A percentile compares a stretch with the other conserved stretches of the same genome.
phyloP scores from a whole-genome alignment of 2,888 invertebrate genomes.

The Lingula anatina region DNA sequence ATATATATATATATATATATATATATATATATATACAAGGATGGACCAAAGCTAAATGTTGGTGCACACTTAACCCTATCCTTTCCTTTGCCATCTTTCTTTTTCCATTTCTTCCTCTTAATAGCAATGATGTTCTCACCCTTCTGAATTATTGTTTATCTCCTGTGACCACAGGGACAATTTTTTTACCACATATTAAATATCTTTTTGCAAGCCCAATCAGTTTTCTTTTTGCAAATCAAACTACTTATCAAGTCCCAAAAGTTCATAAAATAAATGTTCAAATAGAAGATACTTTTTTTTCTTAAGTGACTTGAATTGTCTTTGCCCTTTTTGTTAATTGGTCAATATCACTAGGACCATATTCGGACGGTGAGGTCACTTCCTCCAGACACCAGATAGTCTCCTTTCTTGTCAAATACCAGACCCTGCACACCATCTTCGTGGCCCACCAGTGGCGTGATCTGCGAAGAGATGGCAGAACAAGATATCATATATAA shows the following conservation, averaged over 20 bases:
- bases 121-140: too few species aligned
- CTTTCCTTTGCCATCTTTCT: too few species aligned
- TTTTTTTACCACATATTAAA: too few species aligned
- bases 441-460: conserved; percentile 47
- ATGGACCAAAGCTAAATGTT: neutral
- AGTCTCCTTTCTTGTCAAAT: conserved; percentile 47
- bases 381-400: conserved; percentile 47
- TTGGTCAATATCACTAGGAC: conserved; percentile 26
- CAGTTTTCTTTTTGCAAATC: too few species aligned
- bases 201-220: too few species aligned
- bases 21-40: neutral
- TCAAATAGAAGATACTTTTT: neutral
- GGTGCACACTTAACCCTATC: too few species aligned
- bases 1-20: neutral
- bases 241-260: too few species aligned
- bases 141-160: neutral
- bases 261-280: neutral
- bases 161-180: too few species aligned
- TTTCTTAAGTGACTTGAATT: neutral
- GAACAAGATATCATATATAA: too few species aligned
- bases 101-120: too few species aligned
- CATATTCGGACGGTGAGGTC: conserved; percentile 48
- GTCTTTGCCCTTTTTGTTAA: neutral
- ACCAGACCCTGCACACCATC: conserved; percentile 49
- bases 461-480: conserved; percentile 31